Percentiles rank a stretch among this genome's conserved stretches.
phyloP scores from a whole-genome alignment of 2,888 invertebrate genomes.

The Ametastegia equiseti region DNA sequence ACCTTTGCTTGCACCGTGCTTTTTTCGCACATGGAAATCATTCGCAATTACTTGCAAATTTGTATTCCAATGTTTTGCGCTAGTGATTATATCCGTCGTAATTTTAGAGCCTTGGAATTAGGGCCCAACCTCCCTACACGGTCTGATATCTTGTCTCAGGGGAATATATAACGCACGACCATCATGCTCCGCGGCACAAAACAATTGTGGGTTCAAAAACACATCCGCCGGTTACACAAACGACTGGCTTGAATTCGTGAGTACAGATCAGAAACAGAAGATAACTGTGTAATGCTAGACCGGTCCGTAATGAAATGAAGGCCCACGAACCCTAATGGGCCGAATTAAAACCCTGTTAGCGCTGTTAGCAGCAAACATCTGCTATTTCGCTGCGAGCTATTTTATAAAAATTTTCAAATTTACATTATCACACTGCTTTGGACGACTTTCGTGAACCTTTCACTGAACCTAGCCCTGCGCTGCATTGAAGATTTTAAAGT shows the following conservation, averaged over 20 bases:
- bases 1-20: not conserved
- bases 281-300: slow-evolving; percentile 52
- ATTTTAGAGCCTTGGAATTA: not conserved
- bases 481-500: not conserved
- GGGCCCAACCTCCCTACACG: not conserved
- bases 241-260: slow-evolving; percentile 42
- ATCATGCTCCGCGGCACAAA: slow-evolving; percentile 46
- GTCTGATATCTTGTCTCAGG: slow-evolving; percentile 14
- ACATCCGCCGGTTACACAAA: slow-evolving; percentile 49
- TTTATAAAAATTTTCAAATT: slow-evolving; percentile 1
- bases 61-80: not conserved
- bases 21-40: not conserved
- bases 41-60: not conserved
- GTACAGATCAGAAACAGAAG: slow-evolving; percentile 52
- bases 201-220: slow-evolving; percentile 49
- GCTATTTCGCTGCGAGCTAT: slow-evolving; percentile 37
- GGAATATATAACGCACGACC: slow-evolving; percentile 18
- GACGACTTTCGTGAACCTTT: not conserved
- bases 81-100: not conserved
- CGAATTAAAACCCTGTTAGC: slow-evolving; percentile 55
- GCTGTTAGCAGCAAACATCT: slow-evolving; percentile 44
- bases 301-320: slow-evolving; percentile 53
- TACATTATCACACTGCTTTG: not conserved
- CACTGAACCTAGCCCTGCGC: not conserved
- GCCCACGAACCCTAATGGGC: slow-evolving; percentile 51